Percentiles rank a stretch among this genome's conserved stretches.
Conservation (phyloP, 1,140 invertebrate species). For the Hetaerina americana region DNA sequence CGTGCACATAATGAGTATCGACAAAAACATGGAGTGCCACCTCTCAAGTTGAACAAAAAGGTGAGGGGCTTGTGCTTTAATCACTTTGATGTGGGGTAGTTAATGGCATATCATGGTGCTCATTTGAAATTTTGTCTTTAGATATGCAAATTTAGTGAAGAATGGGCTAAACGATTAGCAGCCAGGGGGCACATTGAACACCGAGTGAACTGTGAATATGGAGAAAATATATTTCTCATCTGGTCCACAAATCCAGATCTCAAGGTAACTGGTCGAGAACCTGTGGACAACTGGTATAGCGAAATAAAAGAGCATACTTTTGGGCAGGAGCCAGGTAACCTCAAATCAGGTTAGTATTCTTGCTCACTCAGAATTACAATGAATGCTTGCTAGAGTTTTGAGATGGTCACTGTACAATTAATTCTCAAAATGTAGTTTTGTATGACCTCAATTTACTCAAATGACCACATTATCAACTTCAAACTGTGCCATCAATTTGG, state of each 20-base stretch:
- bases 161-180: slow-evolving; percentile 67
- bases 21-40: slow-evolving; percentile 49
- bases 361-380: too few relatives aligned
- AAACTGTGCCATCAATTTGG: too few relatives aligned
- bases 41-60: slow-evolving; percentile 53
- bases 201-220: slow-evolving; percentile 57
- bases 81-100: background rate
- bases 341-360: slow-evolving; percentile 44
- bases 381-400: too few relatives aligned
- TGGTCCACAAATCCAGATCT: slow-evolving; percentile 59
- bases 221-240: slow-evolving; percentile 67
- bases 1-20: slow-evolving; percentile 64
- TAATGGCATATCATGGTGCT: background rate
- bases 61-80: slow-evolving; percentile 31
- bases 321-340: slow-evolving; percentile 46
- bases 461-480: too few relatives aligned
- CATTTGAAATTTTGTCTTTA: slow-evolving; percentile 20
- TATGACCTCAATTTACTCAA: too few relatives aligned
- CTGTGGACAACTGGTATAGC: slow-evolving; percentile 61
- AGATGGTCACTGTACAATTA: too few relatives aligned
- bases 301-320: slow-evolving; percentile 45
- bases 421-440: too few relatives aligned
- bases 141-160: slow-evolving; percentile 57
- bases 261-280: slow-evolving; percentile 47
- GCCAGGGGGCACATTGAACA: slow-evolving; percentile 55